phyloP scores from a whole-genome alignment of 2,113 vertebrate species.

The Onychorhynchus coronatus region DNA sequence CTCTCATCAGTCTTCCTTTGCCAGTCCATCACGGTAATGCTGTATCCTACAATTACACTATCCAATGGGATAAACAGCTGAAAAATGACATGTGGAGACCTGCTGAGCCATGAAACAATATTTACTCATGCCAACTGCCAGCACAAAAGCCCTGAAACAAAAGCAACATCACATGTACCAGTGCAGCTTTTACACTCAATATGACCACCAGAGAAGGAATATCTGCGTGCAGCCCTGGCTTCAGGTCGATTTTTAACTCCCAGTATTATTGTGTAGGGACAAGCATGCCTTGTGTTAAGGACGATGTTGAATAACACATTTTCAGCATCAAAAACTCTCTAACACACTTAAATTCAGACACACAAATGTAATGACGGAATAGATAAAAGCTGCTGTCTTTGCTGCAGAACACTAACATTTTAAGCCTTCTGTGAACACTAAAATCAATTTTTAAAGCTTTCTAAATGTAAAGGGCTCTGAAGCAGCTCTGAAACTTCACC shows the following conservation, averaged over 20 bases:
- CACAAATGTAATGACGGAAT: neutral
- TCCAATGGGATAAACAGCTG: neutral
- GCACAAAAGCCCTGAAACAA: conserved; percentile 5
- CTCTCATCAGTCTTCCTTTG: neutral
- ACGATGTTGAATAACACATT: neutral
- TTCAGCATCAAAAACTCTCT: neutral
- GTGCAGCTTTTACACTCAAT: neutral
- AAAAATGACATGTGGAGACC: neutral
- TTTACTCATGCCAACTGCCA: neutral
- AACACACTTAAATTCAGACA: neutral
- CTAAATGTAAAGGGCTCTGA: neutral
- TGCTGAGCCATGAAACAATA: conserved; percentile 10
- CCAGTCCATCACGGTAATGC: neutral
- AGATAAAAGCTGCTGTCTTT: neutral
- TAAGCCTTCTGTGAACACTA: neutral
- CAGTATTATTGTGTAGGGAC: neutral
- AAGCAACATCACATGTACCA: neutral
- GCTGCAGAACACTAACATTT: neutral
- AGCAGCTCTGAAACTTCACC: neutral
- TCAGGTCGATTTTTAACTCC: neutral
- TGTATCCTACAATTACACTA: neutral
- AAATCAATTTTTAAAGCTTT: neutral
- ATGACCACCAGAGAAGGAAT: neutral
- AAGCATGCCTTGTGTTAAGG: neutral
- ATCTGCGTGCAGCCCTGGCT: neutral